Evolutionary conservation across 2,888 invertebrate genomes (phyloP), one percentile per base, ranked within the genome.

Genomic region (Aspidiotus destructor): DNA sequence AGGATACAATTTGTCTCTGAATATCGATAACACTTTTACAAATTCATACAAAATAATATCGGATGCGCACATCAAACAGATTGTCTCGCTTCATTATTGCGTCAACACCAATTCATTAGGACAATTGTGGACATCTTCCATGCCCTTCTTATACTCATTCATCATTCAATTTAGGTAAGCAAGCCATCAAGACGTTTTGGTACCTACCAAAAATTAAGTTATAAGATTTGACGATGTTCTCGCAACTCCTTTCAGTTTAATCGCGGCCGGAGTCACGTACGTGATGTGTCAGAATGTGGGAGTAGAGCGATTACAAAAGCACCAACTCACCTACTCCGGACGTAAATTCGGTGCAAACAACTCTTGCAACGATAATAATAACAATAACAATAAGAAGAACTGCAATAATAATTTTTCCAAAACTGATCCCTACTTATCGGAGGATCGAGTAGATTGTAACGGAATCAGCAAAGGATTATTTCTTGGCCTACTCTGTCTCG

Each of bases 251-350:
- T 48, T 48, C 75, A 81, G 81, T 70, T 73, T 82, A 69, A 81
- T 82, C 62, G 81, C 82, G 0, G 81, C 82, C 1, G 81, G 81
- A 0, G 81, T 82, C 67, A 81, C 81, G 1, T 81, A 80, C 73
- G 79, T 81, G 52, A 81, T 82, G 79, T 81, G 82, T 71, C 79
- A 78, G 70, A 80, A 81, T 72, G 81, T 81, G 2, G 80, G 81
- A 1, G 74, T 76, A 10, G 75, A 75, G 69, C 75, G 76, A n/a
- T 57, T 69, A 48, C 62, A 62, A 15, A 69, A 69, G 28, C 69
- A 69, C 15, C 69, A 71, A 8, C 68, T 68, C 41, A 28, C 63
- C 13, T 69, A 42, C 40, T 62, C 62, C 42, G 60, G 64, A 58
- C 63, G 68, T 55, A 72, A 73, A 40, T 74, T 75, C 62, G 74